These are phyloP conservation scores for Mirounga angustirostris DNA, from an alignment of 2,113 vertebrate species.

Conservation along the genomic window DNA sequence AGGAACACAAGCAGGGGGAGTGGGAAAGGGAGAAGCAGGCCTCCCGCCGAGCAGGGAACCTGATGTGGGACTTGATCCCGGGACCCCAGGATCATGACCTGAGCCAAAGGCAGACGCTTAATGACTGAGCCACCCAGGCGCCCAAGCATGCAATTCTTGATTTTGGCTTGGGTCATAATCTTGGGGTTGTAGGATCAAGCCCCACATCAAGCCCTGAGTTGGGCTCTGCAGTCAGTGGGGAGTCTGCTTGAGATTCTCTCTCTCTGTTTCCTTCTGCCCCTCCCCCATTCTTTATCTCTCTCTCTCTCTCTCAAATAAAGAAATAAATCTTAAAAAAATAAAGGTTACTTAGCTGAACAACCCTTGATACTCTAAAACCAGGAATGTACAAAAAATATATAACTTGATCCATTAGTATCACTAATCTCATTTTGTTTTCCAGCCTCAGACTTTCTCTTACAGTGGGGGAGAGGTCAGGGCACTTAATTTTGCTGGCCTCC, in stretches of 20 bases:
- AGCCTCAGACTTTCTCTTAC: not conserved
- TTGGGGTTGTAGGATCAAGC: not conserved
- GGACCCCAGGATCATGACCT: no score
- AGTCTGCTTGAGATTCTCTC: not conserved
- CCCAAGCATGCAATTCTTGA: not conserved
- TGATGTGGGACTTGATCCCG: no score
- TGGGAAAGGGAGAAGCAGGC: no score
- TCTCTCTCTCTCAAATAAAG: no score
- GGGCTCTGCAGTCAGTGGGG: not conserved
- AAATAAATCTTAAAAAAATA: not conserved
- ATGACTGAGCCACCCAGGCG: no score
- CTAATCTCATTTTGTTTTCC: constrained; percentile 16
- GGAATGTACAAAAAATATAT: not conserved
- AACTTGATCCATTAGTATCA: not conserved
- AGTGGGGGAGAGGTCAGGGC: not conserved
- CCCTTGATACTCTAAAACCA: not conserved
- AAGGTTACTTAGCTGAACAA: not conserved
- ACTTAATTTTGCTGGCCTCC: constrained; percentile 17
- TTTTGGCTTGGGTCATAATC: not conserved
- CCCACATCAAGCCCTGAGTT: not conserved
- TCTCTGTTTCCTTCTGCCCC: not conserved
- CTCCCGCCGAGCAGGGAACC: no score
- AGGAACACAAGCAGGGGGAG: no score
- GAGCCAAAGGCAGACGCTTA: no score
- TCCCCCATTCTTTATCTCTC: not conserved